Percentiles rank a stretch among this genome's conserved stretches.
Conservation (phyloP, 2,797 vertebrate genomes). For the Poecilia velifera region DNA sequence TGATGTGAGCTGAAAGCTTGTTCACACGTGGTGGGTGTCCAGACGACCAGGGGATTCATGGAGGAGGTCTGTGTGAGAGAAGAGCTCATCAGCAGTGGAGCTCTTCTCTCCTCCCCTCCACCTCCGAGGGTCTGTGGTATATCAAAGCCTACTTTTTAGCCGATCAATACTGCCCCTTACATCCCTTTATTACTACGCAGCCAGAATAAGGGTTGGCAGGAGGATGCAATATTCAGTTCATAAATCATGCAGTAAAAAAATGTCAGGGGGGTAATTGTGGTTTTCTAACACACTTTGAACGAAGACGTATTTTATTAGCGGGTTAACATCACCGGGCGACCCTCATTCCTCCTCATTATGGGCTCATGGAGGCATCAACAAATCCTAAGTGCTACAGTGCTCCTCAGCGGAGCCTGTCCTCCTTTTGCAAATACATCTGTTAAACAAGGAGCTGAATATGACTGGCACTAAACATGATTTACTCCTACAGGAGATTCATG, state of each 20-base stretch:
- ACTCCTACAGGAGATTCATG: not conserved
- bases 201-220: conserved; percentile 58
- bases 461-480: conserved; percentile 36
- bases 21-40: conserved; percentile 81
- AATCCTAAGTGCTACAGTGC: conserved; percentile 60
- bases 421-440: conserved; percentile 44
- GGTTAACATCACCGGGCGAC: conserved; percentile 73
- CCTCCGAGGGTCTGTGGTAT: conserved; percentile 50
- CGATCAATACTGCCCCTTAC: conserved; percentile 75
- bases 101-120: conserved; percentile 24
- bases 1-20: conserved; percentile 81
- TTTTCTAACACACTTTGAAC: conserved; percentile 82
- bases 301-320: conserved; percentile 80
- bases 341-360: conserved; percentile 78
- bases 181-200: conserved; percentile 74
- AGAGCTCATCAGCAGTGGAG: conserved; percentile 61
- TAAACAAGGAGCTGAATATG: conserved; percentile 23
- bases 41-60: conserved; percentile 61
- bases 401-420: conserved; percentile 48
- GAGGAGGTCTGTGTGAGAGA: conserved; percentile 54
- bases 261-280: conserved; percentile 84
- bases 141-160: conserved; percentile 69
- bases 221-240: conserved; percentile 83
- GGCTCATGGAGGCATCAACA: conserved; percentile 74
- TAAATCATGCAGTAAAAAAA: conserved; percentile 86